Base-by-base conservation (phyloP, 2,888 invertebrate genomes). In the Luperina testacea region DNA sequence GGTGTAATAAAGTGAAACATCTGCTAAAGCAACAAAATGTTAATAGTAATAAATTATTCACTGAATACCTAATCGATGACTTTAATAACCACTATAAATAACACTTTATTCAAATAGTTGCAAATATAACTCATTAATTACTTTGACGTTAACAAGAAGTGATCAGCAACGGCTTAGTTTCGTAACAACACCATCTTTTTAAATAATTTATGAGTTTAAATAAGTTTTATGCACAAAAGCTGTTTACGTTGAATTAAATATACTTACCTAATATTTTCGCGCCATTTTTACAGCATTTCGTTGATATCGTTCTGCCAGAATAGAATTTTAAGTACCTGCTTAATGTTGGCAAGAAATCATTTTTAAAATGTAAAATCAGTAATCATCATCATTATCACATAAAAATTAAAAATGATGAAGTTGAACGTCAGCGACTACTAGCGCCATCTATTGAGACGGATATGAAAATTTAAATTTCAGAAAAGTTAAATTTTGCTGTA, bases 1-100 rank as follows among this genome's bases (percentile, higher is more conserved):
- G 53, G 13, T 57, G 38, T 32, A 45, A 63, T 74, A 71, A 76
- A 87, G 76, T 83, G 57, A 77, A 74, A 77, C 72, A 81, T 81
- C 71, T 38, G n/a, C 38, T 63, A 79, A 72, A 76, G 17, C 75
- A 59, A 76, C 74, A 72, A 83, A 82, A 78, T 76, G 81, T 86
- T 90, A 85, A 86, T 81, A 89, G 84, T 86, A 88, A 92, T 93
- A 92, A 93, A 93, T 92, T 92, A 90, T 86, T 82, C 81, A 77
- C 77, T 85, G 89, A 87, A 91, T 92, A n/a, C n/a, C n/a, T n/a
- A 93, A 94, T 94, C 89, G 90, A 94, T 92, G 91, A 90, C 89
- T 92, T 91, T 91, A 93, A 92, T 91, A 92, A 74, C 76, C 81
- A 83, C 88, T 88, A 92, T 94, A 93, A 94, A 94, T 93, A 92